phyloP scores from a whole-genome alignment of 2,113 vertebrate genomes.

The Physeter macrocephalus region DNA sequence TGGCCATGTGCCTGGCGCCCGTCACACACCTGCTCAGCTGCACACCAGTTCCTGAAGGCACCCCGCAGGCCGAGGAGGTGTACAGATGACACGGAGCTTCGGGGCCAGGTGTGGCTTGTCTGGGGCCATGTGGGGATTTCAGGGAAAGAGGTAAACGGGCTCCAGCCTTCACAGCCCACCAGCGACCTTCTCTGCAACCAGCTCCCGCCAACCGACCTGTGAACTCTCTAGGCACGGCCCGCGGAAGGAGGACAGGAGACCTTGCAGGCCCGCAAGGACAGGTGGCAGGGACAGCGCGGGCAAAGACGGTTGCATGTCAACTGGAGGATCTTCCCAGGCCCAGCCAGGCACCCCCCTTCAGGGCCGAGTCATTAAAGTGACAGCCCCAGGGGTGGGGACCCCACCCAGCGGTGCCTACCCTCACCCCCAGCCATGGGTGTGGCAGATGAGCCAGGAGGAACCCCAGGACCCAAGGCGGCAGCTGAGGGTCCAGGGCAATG shows the following conservation, averaged over 20 bases:
- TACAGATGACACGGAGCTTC: rapidly evolving
- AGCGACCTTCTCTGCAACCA: background rate
- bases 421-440: background rate
- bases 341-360: no score
- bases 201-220: background rate
- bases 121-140: rapidly evolving
- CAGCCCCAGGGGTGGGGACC: no score
- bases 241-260: background rate
- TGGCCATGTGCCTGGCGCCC: rapidly evolving
- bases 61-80: rapidly evolving
- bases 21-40: background rate
- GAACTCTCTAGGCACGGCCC: no score
- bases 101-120: background rate
- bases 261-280: background rate
- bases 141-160: no score
- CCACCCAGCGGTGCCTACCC: no score
- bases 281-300: background rate
- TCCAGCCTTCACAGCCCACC: background rate
- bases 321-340: background rate
- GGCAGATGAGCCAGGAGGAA: rapidly evolving
- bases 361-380: background rate
- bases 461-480: background rate
- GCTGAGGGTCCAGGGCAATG: background rate
- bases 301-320: rapidly evolving
- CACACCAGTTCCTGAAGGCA: background rate